These are phyloP conservation scores for Hymenochirus boettgeri DNA, from an alignment of 2,113 vertebrate genomes.

Conservation along the genomic window DNA sequence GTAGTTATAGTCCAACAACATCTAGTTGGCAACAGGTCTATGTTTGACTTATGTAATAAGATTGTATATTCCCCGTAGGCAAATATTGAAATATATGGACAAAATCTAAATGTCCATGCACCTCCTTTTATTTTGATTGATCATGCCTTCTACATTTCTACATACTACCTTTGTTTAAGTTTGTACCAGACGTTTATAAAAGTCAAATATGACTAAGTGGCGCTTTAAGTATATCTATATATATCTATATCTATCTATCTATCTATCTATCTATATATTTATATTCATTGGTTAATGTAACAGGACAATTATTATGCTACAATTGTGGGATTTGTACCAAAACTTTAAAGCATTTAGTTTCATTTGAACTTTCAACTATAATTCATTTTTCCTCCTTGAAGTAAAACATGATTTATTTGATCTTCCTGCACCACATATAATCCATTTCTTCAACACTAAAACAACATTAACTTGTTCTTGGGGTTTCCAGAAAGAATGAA, in stretches of 20 bases:
- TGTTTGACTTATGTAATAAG: too few species aligned
- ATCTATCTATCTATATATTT: too few species aligned
- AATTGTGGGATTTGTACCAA: slow-evolving; percentile 33
- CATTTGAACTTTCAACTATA: slow-evolving; percentile 47
- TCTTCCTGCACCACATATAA: slow-evolving; percentile 52
- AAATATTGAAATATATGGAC: too few species aligned
- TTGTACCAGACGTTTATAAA: neutral
- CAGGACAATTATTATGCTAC: slow-evolving; percentile 3
- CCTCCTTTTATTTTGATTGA: too few species aligned
- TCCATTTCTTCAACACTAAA: slow-evolving; percentile 64
- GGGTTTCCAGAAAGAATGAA: slow-evolving; percentile 57
- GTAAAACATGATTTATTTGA: slow-evolving; percentile 59
- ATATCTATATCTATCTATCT: too few species aligned
- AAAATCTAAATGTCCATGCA: too few species aligned
- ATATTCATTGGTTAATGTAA: slow-evolving; percentile 2
- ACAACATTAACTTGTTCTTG: slow-evolving; percentile 59
- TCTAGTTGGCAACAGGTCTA: too few species aligned
- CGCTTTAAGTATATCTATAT: slow-evolving; percentile 4
- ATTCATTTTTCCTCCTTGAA: slow-evolving; percentile 42
- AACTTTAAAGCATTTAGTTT: slow-evolving; percentile 43
- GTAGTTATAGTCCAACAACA: too few species aligned
- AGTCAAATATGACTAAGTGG: neutral
- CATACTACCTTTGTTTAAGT: too few species aligned
- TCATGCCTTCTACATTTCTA: too few species aligned
- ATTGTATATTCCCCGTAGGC: too few species aligned